Conservation (phyloP, 2,888 invertebrate species). For the Orgyia antiqua region DNA sequence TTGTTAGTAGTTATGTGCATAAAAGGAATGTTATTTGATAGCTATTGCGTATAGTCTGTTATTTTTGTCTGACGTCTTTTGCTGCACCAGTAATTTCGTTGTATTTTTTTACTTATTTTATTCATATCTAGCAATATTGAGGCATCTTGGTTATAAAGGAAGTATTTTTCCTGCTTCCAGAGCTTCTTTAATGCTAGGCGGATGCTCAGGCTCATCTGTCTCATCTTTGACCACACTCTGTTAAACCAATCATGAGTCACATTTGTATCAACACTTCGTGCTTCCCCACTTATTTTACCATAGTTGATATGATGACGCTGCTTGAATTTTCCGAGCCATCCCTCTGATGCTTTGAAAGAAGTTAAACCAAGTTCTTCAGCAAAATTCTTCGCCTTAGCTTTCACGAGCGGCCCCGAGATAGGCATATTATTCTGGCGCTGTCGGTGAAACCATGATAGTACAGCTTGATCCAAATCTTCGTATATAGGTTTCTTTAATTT, state of each 20-base stretch:
- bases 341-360: conserved; percentile 23
- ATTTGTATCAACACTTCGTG: conserved; percentile 19
- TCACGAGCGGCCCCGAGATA: conserved; percentile 14
- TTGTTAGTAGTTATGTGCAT: not conserved
- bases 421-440: conserved; percentile 30
- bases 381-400: conserved; percentile 16
- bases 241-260: conserved; percentile 24
- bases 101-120: conserved; percentile 19
- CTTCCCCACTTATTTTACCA: conserved; percentile 22
- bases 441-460: conserved; percentile 20
- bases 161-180: conserved; percentile 9
- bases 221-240: conserved; percentile 10
- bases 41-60: conserved; percentile 10
- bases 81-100: conserved; percentile 11
- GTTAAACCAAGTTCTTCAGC: conserved; percentile 1
- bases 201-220: conserved; percentile 6
- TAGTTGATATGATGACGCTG: conserved; percentile 14
- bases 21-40: conserved; percentile 3
- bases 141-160: conserved; percentile 1
- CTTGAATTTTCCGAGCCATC: conserved; percentile 22
- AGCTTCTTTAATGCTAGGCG: conserved; percentile 15
- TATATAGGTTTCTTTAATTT: conserved; percentile 20
- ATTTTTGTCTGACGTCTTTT: conserved; percentile 12
- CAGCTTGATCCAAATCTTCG: conserved; percentile 29
- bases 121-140: conserved; percentile 23